Evolutionary conservation across 2,888 invertebrate species (phyloP).

Genomic region (Mesoligia furuncula): DNA sequence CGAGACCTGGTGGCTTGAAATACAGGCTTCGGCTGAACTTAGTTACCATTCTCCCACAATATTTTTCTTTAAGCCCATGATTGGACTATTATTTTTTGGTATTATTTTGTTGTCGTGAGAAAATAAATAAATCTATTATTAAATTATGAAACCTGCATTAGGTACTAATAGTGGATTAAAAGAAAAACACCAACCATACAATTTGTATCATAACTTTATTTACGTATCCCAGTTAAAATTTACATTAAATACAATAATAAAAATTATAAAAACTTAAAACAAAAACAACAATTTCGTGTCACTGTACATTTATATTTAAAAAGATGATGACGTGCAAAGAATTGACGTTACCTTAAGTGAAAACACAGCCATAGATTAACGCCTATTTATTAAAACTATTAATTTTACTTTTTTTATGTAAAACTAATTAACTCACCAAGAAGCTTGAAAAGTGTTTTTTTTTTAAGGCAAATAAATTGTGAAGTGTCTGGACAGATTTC

Average conservation of each 20-base stretch:
- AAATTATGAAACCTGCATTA: background rate
- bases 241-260: constrained; percentile 79
- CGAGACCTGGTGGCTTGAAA: no score
- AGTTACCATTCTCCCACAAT: no score
- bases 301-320: constrained; percentile 85
- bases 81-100: no score
- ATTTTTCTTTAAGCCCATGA: no score
- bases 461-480: background rate
- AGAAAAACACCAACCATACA: constrained; percentile 34
- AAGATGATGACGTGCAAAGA: constrained; percentile 89
- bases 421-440: constrained; percentile 75
- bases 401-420: constrained; percentile 62
- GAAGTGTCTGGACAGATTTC: background rate
- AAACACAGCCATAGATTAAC: constrained; percentile 90
- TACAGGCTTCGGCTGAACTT: no score
- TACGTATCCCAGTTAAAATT: constrained; percentile 86
- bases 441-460: constrained; percentile 63
- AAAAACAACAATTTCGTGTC: constrained; percentile 80
- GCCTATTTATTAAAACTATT: constrained; percentile 74
- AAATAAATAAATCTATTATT: no score
- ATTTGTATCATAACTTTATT: constrained; percentile 83
- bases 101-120: no score
- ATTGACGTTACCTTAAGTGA: constrained; percentile 90
- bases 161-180: background rate
- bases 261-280: constrained; percentile 70